A percentile compares a stretch with the other conserved stretches of the same genome.
Evolutionary conservation across 2,888 invertebrate species (phyloP).

Genomic region (Corythucha ciliata): DNA sequence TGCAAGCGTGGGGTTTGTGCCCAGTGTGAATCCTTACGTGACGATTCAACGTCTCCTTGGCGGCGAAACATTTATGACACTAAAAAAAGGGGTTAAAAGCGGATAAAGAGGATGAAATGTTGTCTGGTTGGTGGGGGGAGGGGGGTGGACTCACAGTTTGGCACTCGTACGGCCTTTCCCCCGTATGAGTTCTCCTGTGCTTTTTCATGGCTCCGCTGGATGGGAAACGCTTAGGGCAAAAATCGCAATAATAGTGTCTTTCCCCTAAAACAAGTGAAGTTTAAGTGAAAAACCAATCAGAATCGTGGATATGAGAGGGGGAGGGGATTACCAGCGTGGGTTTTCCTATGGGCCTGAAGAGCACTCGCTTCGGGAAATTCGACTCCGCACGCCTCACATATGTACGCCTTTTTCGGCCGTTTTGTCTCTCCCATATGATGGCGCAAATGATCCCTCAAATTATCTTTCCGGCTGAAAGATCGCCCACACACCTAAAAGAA

Average conservation of each 20-base stretch:
- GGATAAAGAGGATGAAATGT: neutral
- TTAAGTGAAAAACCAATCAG: neutral
- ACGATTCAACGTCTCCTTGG: conserved; percentile 71
- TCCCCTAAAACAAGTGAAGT: conserved; percentile 41
- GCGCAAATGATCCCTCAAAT: conserved; percentile 59
- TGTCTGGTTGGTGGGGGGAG: neutral
- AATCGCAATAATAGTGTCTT: conserved; percentile 58
- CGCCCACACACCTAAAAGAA: conserved; percentile 51
- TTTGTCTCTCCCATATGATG: conserved; percentile 52
- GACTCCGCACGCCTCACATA: conserved; percentile 56
- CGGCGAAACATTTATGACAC: conserved; percentile 69
- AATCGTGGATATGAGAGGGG: neutral
- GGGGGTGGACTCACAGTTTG: conserved; percentile 45
- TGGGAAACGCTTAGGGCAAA: conserved; percentile 62
- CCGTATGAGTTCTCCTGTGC: conserved; percentile 52
- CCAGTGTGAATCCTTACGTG: conserved; percentile 60
- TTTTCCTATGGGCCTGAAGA: conserved; percentile 56
- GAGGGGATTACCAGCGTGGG: conserved; percentile 46
- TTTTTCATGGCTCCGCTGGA: conserved; percentile 68
- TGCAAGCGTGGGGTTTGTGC: conserved; percentile 49
- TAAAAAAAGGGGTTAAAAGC: conserved; percentile 39
- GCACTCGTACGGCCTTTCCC: conserved; percentile 58
- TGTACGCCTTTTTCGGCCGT: conserved; percentile 50
- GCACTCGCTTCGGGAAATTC: conserved; percentile 55
- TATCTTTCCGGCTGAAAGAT: conserved; percentile 60